Percentiles rank a stretch among this genome's conserved stretches.
Conservation (phyloP, 2,888 invertebrate genomes). For the Dugesia japonica region DNA sequence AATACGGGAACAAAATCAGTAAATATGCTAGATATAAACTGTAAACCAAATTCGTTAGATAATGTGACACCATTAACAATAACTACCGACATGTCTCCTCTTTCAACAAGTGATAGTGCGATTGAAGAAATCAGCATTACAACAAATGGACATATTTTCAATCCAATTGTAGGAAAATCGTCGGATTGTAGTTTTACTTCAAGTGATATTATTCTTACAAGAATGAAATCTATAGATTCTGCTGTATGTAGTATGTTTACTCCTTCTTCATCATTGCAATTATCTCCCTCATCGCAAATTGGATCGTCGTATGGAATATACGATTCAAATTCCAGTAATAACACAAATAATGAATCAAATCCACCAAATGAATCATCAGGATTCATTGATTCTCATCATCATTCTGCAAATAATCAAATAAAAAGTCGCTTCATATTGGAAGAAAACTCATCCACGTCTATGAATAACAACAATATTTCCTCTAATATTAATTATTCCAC, state of each 20-base stretch:
- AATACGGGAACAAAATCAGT: not conserved
- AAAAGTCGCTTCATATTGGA: not conserved
- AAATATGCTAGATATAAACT: not conserved
- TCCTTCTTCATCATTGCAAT: not conserved
- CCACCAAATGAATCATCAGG: not conserved
- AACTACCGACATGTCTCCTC: not conserved
- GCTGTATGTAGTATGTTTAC: not conserved
- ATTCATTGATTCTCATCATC: slow-evolving; percentile 4
- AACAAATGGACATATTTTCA: not conserved
- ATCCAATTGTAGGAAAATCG: not conserved
- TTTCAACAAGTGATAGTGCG: not conserved
- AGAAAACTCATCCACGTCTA: not conserved
- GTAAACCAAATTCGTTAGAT: not conserved
- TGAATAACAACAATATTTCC: not conserved
- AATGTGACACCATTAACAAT: not conserved
- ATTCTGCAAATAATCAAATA: not conserved
- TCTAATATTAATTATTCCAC: not conserved
- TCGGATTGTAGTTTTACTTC: not conserved
- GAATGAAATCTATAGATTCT: slow-evolving; percentile 7
- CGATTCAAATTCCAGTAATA: not conserved
- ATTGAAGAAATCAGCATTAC: not conserved
- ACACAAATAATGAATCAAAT: not conserved
- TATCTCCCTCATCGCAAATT: not conserved
- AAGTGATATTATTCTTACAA: not conserved
- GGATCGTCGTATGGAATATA: not conserved